phyloP scores from a whole-genome alignment of 2,888 invertebrate genomes.

The Spatulosminthurus flaviceps region DNA sequence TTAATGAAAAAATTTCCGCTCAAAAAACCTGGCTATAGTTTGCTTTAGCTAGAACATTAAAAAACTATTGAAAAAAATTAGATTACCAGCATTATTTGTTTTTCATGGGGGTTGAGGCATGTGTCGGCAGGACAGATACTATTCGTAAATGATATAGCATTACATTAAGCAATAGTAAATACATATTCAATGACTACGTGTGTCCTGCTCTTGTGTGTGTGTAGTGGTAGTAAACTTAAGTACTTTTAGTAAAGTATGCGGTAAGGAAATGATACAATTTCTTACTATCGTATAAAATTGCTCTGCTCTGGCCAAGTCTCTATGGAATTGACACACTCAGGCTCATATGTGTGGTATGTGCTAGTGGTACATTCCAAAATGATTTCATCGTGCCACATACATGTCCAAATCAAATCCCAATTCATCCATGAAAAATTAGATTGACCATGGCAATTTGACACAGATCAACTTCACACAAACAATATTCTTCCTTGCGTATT shows the following conservation, averaged over 20 bases:
- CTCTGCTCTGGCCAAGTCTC: neutral
- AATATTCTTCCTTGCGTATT: too few relatives aligned
- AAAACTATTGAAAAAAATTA: neutral
- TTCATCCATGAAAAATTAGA: slow-evolving; percentile 33
- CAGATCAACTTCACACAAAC: neutral
- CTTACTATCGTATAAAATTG: neutral
- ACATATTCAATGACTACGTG: too few relatives aligned
- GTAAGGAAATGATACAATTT: too few relatives aligned
- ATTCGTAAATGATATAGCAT: neutral
- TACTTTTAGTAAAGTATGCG: too few relatives aligned
- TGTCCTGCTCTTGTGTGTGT: too few relatives aligned
- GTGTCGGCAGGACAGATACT: neutral
- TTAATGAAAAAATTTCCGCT: too few relatives aligned
- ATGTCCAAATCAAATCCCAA: slow-evolving; percentile 34
- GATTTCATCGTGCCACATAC: slow-evolving; percentile 18
- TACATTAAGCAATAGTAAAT: too few relatives aligned
- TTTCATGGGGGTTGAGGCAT: neutral
- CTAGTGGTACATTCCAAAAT: neutral
- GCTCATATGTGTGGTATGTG: too few relatives aligned
- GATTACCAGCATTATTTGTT: neutral
- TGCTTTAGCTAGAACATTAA: neutral
- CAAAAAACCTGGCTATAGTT: slow-evolving; percentile 1
- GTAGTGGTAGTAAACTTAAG: too few relatives aligned
- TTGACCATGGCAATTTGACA: slow-evolving; percentile 26
- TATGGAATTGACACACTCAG: neutral